phyloP scores from a whole-genome alignment of 2,797 vertebrate genomes.

The Leptatherina wallacei region DNA sequence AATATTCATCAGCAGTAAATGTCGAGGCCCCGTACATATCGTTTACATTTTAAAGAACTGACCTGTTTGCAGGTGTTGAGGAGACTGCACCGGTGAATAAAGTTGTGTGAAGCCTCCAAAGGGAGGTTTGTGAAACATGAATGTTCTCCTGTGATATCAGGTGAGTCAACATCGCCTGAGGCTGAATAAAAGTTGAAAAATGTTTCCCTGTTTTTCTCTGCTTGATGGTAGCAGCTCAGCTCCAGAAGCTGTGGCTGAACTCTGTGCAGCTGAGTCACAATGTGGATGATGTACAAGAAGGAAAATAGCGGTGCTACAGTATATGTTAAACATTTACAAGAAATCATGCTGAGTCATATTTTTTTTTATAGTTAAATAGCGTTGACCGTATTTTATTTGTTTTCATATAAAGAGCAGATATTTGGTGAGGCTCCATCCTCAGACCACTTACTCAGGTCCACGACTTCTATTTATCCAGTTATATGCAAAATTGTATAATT shows the following conservation, averaged over 20 bases:
- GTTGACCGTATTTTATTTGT: not conserved
- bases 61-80: not conserved
- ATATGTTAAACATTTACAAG: not conserved
- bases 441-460: not conserved
- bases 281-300: not conserved
- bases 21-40: not conserved
- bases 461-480: no score
- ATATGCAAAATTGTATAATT: no score
- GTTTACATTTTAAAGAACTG: not conserved
- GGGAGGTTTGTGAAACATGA: constrained; percentile 4
- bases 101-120: not conserved
- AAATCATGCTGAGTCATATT: not conserved
- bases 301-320: not conserved
- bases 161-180: constrained; percentile 1
- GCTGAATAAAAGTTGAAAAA: not conserved
- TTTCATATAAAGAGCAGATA: not conserved
- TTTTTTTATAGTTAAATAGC: not conserved
- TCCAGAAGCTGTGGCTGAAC: not conserved
- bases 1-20: constrained; percentile 9
- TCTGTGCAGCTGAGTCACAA: not conserved
- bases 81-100: not conserved
- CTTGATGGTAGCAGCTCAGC: constrained; percentile 3
- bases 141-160: not conserved
- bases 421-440: not conserved
- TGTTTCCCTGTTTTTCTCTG: not conserved